Base-by-base conservation (phyloP, 2,888 invertebrate genomes). In the Conchocele bisecta region DNA sequence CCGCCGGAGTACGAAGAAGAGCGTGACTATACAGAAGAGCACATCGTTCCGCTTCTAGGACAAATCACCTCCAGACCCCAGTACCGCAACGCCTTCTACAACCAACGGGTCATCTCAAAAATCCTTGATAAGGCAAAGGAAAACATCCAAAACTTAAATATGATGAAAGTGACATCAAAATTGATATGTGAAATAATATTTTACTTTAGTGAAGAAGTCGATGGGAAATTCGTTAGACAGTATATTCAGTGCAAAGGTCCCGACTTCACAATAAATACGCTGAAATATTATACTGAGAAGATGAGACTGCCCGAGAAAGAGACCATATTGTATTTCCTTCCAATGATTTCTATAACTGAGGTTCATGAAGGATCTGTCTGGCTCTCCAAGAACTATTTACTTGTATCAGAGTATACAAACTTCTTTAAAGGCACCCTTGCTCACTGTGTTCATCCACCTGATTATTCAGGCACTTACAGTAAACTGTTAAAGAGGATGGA, bases 291-390 rank as follows among this genome's bases (percentile, higher is more conserved):
- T 53, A 57, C 53, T 3, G 79, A 69, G 15, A 70, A 48, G 9
- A 61, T 54, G 61, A 79, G 73, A 33, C 56, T 48, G 13, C 37
- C 60, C 15, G 60, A 64, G 4, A 72, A 70, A 13, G 51, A 66
- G 7, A 63, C 76, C 33, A 48, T 77, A 9, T 37, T 74, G 7
- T 77, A 75, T 28, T 82, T 87, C 26, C 68, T 87, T 35, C 86
- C 85, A 3, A 66, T 87, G 60, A 65, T 87, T 29, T 78, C 81
- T 29, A 58, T 86, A 15, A 74, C 75, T 17, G 83, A 82, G 35
- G 63, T 79, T 15, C 59, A 75, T 3, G 73, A 74, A 22, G 87
- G 87, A 1, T 59, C 77, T 22, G 69, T 67, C 1, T 88, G 87
- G 87, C 58, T 88, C n/a, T 69, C 75, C 33, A 80, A 82, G 53